Percentiles rank a stretch among this genome's conserved stretches.
Conservation (phyloP, 1,140 invertebrate genomes). For the Bombus confusus region DNA sequence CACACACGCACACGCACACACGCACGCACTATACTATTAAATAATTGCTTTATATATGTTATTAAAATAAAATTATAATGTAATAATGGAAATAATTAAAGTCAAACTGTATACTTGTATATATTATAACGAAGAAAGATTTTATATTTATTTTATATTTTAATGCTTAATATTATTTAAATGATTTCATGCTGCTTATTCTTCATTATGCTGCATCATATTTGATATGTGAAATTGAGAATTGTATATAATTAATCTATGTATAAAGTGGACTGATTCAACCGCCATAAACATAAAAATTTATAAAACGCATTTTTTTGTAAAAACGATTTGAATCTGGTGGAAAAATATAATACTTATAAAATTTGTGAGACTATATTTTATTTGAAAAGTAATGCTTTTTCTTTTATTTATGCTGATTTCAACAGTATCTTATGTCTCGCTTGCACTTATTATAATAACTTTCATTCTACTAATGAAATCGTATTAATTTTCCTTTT, state of each 20-base stretch:
- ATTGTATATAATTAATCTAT: constrained; percentile 6
- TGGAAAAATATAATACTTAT: constrained; percentile 15
- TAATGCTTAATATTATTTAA: constrained; percentile 10
- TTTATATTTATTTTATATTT: too few species aligned
- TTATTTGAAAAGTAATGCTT: constrained; percentile 15
- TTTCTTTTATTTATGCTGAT: constrained; percentile 40
- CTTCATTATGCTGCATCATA: background rate
- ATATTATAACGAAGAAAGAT: background rate
- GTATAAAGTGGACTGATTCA: constrained; percentile 11
- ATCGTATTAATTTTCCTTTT: constrained; percentile 38
- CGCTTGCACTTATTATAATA: constrained; percentile 48
- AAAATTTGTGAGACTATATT: background rate
- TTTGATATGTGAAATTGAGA: constrained; percentile 7
- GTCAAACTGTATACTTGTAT: background rate
- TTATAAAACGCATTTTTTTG: constrained; percentile 22
- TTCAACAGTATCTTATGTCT: constrained; percentile 47
- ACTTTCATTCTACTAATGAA: constrained; percentile 47
- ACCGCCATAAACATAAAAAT: background rate
- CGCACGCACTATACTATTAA: background rate
- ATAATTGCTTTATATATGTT: background rate
- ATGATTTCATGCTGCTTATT: constrained; percentile 15
- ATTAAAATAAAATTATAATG: constrained; percentile 12
- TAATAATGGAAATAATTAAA: constrained; percentile 1
- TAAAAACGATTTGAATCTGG: constrained; percentile 4
- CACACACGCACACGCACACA: background rate